phyloP scores from a whole-genome alignment of 2,113 vertebrate species.

The Paraplagusia blochii region DNA sequence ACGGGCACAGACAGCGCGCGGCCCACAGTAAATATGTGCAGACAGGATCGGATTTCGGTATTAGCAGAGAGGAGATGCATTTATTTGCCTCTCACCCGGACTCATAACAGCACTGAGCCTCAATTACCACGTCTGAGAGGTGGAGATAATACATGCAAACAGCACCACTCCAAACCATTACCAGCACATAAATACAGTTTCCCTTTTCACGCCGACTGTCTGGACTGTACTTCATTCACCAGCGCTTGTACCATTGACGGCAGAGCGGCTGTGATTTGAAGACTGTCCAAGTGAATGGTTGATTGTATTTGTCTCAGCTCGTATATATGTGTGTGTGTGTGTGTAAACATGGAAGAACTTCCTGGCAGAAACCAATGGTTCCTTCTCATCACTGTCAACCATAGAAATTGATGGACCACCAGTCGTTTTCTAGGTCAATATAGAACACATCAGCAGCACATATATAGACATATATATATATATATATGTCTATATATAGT shows the following conservation, averaged over 20 bases:
- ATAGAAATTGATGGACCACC: slow-evolving; percentile 2
- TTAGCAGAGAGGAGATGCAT: slow-evolving; percentile 69
- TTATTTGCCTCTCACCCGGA: slow-evolving; percentile 70
- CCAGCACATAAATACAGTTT: slow-evolving; percentile 61
- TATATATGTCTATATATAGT: too few species aligned
- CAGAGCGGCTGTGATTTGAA: slow-evolving; percentile 28
- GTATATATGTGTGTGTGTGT: not conserved
- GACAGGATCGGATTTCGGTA: slow-evolving; percentile 73
- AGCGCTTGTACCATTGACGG: slow-evolving; percentile 33
- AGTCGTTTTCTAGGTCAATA: too few species aligned
- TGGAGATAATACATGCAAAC: slow-evolving; percentile 74
- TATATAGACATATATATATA: too few species aligned
- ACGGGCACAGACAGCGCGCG: slow-evolving; percentile 67
- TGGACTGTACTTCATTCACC: slow-evolving; percentile 53
- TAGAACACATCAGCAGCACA: too few species aligned
- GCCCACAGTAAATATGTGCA: slow-evolving; percentile 73
- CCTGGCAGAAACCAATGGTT: not conserved
- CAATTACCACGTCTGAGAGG: slow-evolving; percentile 73
- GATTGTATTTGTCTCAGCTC: not conserved
- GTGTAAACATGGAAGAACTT: not conserved
- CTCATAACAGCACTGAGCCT: slow-evolving; percentile 67
- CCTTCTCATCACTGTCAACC: slow-evolving; percentile 2
- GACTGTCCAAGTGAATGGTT: slow-evolving; percentile 1
- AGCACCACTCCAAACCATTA: slow-evolving; percentile 70
- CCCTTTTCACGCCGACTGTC: slow-evolving; percentile 56